These are phyloP conservation scores for Lymantria dispar DNA, from an alignment of 2,888 invertebrate genomes.

Conservation along the genomic window DNA sequence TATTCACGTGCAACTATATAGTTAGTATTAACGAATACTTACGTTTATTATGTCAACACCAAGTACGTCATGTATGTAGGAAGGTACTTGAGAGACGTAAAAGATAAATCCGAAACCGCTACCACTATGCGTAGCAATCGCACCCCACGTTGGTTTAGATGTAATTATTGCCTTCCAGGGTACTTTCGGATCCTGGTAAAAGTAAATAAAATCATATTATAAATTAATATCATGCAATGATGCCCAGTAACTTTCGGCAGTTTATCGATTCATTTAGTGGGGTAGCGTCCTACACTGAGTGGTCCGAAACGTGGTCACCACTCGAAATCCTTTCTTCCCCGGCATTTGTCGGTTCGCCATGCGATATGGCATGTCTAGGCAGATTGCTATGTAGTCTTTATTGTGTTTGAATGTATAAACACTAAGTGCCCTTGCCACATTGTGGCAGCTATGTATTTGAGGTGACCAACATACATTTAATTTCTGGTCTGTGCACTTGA, in stretches of 20 bases:
- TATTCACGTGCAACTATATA: background rate
- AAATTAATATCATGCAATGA: background rate
- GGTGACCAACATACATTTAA: no score
- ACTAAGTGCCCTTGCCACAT: no score
- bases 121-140: constrained; percentile 81
- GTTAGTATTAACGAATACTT: constrained; percentile 17
- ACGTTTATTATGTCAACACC: constrained; percentile 67
- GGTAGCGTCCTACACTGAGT: background rate
- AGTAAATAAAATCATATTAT: constrained; percentile 1
- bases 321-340: background rate
- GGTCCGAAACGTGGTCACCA: no score
- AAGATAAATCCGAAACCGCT: constrained; percentile 83
- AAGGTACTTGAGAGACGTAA: constrained; percentile 84
- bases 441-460: no score
- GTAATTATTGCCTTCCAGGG: constrained; percentile 80
- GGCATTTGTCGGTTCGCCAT: no score
- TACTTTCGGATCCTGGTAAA: constrained; percentile 59
- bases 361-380: no score
- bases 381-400: no score
- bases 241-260: background rate
- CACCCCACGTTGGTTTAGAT: constrained; percentile 70
- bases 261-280: background rate
- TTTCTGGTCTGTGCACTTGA: no score
- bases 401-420: no score
- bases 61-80: constrained; percentile 84